phyloP scores from a whole-genome alignment of 92 coral and sea anemone genomes.

The Epizoanthus ramosus region DNA sequence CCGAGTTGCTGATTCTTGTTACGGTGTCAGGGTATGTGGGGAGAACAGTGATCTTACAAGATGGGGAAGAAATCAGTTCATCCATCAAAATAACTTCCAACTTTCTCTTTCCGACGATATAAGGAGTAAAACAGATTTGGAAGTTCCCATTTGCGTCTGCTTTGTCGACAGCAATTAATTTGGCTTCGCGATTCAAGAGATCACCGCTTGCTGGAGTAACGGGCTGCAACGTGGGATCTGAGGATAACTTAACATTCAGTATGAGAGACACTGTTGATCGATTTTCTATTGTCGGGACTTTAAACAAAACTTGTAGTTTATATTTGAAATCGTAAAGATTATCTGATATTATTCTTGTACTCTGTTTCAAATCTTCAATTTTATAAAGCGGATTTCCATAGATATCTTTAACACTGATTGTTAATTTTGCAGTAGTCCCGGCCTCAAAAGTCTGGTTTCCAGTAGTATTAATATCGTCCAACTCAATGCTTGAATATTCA shows the following conservation, averaged over 20 bases:
- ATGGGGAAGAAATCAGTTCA: neutral
- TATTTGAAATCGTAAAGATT: neutral
- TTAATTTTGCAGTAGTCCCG: neutral
- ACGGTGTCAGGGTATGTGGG: neutral
- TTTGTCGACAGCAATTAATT: slow-evolving; percentile 4
- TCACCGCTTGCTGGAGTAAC: neutral
- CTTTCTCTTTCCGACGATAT: slow-evolving; percentile 13
- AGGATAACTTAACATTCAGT: too few species aligned
- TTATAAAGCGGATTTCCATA: slow-evolving; percentile 13
- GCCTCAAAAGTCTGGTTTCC: neutral
- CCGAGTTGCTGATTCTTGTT: neutral
- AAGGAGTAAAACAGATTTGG: neutral
- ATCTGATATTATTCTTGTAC: neutral
- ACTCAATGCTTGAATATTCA: neutral
- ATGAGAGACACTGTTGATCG: too few species aligned
- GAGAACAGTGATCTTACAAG: neutral
- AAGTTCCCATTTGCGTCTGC: neutral
- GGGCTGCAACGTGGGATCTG: neutral
- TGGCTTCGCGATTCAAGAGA: neutral
- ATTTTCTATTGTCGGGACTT: too few species aligned
- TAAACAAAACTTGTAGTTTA: too few species aligned
- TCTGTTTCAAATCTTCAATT: neutral
- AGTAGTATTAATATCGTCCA: neutral
- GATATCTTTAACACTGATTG: neutral
- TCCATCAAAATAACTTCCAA: neutral